phyloP scores from a whole-genome alignment of 2,888 invertebrate genomes.

The Steinernema carpocapsae region DNA sequence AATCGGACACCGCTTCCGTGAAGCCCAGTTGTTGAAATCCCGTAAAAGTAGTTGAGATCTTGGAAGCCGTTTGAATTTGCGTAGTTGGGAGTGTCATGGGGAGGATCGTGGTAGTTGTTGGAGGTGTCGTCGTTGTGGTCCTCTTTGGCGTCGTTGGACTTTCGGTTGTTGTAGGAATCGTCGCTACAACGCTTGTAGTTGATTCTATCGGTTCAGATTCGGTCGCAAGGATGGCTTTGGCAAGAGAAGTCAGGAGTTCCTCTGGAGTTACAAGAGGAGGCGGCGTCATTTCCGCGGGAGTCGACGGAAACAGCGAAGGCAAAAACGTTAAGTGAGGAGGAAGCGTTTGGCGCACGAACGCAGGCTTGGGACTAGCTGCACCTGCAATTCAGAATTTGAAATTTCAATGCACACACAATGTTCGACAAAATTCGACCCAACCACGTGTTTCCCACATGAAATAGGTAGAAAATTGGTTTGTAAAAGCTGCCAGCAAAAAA shows the following conservation, averaged over 20 bases:
- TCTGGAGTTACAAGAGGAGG: constrained; percentile 8
- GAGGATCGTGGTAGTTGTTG: constrained; percentile 28
- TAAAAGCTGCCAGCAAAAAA: too few species aligned
- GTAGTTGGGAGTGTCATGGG: constrained; percentile 26
- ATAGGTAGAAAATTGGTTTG: too few species aligned
- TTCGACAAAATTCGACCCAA: too few species aligned
- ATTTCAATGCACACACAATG: too few species aligned
- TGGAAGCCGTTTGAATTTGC: not conserved
- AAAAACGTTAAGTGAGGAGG: constrained; percentile 51
- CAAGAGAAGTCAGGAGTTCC: constrained; percentile 14
- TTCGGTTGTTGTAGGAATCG: not conserved
- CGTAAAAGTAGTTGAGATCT: not conserved
- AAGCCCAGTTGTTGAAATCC: constrained; percentile 25
- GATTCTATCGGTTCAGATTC: not conserved
- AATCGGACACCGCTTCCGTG: constrained; percentile 18
- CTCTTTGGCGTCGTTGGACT: not conserved
- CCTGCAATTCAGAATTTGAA: not conserved
- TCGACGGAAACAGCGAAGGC: constrained; percentile 35
- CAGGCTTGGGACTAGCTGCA: constrained; percentile 36
- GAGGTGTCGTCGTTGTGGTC: constrained; percentile 24
- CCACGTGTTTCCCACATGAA: too few species aligned
- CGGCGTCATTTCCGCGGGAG: not conserved
- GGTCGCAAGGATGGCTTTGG: constrained; percentile 16
- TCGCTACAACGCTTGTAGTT: not conserved
- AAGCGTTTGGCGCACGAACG: constrained; percentile 49